Evolutionary conservation across 2,797 vertebrate species (phyloP), one percentile per base, ranked within the genome.

Genomic region (Oceanodroma leucorhoa): DNA sequence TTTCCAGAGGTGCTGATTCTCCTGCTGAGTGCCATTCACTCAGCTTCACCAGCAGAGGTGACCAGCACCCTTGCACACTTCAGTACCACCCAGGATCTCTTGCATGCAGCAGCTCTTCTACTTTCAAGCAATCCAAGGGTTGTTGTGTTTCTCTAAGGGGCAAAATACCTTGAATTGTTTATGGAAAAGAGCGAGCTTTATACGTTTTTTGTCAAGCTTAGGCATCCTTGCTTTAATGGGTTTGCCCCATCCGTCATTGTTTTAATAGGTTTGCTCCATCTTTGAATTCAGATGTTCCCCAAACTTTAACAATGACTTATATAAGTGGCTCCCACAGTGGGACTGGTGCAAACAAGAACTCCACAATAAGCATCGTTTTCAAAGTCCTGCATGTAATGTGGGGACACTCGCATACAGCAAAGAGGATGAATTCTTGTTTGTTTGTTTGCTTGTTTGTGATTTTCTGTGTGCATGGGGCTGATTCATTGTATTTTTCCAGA

Each of bases 361-460:
- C 85, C 87, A 93, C 77, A 91, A 70, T 76, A 55, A 73, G 17
- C 48, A 62, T 95, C 86, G 69, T 58, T 96, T 85, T 95, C 85
- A 89, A 95, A 97, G 91, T 96, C 83, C 77, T 96, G 67, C 30
- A 58, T 89, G 78, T 78, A 77, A 87, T 79, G n/a, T 73, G 55
- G 76, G 60, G 72, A 90, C 80, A 83, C 70, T 96, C 6, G 1
- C 84, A 87, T 50, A 57, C 21, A 51, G 79, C 0, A 1, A 90
- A 95, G 80, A 90, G 22, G 69, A 72, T 65, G 64, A 94, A 80
- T 91, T 94, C 89, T 91, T 97, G 75, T 92, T 97, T 72, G 6
- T 41, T 84, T 70, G 29, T 48, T 54, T 50, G 30, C 19, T 60
- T 80, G 23, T 32, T 50, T 75, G 30, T 43, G 17, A 53, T 34